Evolutionary conservation across 2,113 vertebrate species (phyloP), one percentile per base, ranked within the genome.

Genomic region (Cyanoderma ruficeps): DNA sequence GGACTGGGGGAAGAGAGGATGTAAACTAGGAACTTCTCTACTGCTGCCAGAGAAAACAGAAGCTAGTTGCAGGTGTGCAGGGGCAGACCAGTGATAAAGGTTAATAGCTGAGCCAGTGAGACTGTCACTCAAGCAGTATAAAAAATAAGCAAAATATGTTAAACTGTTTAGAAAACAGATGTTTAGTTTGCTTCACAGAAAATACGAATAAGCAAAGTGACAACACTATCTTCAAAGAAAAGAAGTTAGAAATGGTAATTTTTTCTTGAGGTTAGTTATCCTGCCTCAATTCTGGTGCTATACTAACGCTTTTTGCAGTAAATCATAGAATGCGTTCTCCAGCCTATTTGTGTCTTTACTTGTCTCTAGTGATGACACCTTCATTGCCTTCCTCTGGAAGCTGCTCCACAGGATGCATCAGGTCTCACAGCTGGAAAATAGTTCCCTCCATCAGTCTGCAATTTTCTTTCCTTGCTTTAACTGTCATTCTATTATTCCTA

Each of bases 401-500:
- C 39, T 27, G 55, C 64, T 94, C 84, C 87, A 86, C 55, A 70
- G 87, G 82, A 65, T 41, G 9, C 68, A 74, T 87, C 47, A 77
- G 47, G 50, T 83, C 74, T 86, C 92, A 86, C 75, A 94, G 75
- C 56, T 86, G 55, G 93, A 83, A 86, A 93, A 91, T 1, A 83
- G 33, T 30, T 90, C 22, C 55, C 44, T 83, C 52, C 37, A 71
- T 83, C 82, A 93, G 50, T 35, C 82, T 88, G 77, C 55, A 67
- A 67, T 90, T 96, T 90, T 80, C 59, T 71, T 93, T 55, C 70
- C 8, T 82, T 69, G 14, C 63, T 87, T 93, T 87, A 87, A 72
- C 78, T 88, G 50, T 63, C 82, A 81, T 50, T 87, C 59, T 68
- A 44, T 83, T 94, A 88, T 39, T 59, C 21, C 42, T 65, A 90